Percentiles rank a stretch among this genome's conserved stretches.
Conservation (phyloP, 2,888 invertebrate genomes). For the Thereva nobilitata region DNA sequence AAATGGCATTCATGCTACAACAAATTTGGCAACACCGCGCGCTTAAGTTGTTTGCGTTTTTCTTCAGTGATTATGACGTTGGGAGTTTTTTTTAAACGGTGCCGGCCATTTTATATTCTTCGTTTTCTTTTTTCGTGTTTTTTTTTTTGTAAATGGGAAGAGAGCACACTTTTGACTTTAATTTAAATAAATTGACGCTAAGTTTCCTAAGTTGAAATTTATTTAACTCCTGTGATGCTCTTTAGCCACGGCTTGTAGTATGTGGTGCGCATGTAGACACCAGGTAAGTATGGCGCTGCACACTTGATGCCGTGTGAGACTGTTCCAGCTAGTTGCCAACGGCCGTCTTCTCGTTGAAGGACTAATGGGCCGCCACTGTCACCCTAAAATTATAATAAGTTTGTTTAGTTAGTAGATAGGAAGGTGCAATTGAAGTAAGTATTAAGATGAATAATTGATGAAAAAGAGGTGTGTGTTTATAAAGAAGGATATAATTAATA, state of each 20-base stretch:
- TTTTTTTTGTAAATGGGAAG: too few relatives aligned
- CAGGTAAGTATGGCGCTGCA: slow-evolving; percentile 87
- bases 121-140: too few relatives aligned
- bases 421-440: neutral
- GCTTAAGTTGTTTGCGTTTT: slow-evolving; percentile 10
- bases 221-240: slow-evolving; percentile 79
- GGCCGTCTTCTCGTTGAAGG: slow-evolving; percentile 78
- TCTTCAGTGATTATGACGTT: neutral
- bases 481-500: too few relatives aligned
- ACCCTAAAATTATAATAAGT: slow-evolving; percentile 64
- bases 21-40: slow-evolving; percentile 28
- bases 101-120: neutral
- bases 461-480: too few relatives aligned
- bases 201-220: slow-evolving; percentile 43
- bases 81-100: slow-evolving; percentile 6
- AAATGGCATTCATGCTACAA: slow-evolving; percentile 14
- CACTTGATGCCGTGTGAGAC: slow-evolving; percentile 96
- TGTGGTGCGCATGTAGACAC: slow-evolving; percentile 92
- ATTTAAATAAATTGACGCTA: slow-evolving; percentile 31
- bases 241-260: slow-evolving; percentile 91
- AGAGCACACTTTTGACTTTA: slow-evolving; percentile 46
- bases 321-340: slow-evolving; percentile 86
- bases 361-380: slow-evolving; percentile 92
- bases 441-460: too few relatives aligned
- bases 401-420: too few relatives aligned